Evolutionary conservation across 1,140 invertebrate genomes (phyloP).

Genomic region (Pteromalus puparum): DNA sequence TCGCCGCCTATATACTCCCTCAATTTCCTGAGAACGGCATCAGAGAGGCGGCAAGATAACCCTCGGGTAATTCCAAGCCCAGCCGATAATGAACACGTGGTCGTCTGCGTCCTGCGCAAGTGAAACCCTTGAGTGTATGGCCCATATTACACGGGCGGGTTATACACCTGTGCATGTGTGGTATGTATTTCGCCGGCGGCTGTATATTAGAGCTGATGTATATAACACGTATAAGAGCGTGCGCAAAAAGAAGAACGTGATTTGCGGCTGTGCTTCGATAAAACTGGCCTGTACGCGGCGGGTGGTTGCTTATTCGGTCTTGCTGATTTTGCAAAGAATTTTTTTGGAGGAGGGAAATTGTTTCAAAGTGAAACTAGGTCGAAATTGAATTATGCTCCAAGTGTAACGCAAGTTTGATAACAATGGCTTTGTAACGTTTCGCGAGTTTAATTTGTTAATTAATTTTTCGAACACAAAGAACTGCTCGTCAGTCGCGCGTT

Average conservation of each 20-base stretch:
- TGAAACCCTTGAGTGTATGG: neutral
- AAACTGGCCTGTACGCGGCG: neutral
- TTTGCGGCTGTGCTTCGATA: neutral
- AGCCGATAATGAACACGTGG: constrained; percentile 17
- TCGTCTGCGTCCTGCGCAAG: neutral
- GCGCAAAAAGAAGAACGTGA: neutral
- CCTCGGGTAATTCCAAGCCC: constrained; percentile 6
- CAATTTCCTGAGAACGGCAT: neutral
- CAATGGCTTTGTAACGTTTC: too few relatives aligned
- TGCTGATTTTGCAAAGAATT: neutral
- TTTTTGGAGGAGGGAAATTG: neutral
- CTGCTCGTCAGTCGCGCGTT: too few relatives aligned
- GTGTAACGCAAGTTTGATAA: too few relatives aligned
- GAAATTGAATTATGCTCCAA: too few relatives aligned
- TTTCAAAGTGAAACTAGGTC: too few relatives aligned
- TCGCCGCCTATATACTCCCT: neutral
- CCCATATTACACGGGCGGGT: neutral
- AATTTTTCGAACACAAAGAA: too few relatives aligned
- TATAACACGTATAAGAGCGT: neutral
- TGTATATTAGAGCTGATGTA: neutral
- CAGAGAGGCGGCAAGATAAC: neutral
- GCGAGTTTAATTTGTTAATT: too few relatives aligned
- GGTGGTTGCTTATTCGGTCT: neutral
- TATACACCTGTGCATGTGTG: neutral
- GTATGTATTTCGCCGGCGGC: neutral